Conservation (phyloP, 2,113 vertebrate genomes). For the Noctilio leporinus region DNA sequence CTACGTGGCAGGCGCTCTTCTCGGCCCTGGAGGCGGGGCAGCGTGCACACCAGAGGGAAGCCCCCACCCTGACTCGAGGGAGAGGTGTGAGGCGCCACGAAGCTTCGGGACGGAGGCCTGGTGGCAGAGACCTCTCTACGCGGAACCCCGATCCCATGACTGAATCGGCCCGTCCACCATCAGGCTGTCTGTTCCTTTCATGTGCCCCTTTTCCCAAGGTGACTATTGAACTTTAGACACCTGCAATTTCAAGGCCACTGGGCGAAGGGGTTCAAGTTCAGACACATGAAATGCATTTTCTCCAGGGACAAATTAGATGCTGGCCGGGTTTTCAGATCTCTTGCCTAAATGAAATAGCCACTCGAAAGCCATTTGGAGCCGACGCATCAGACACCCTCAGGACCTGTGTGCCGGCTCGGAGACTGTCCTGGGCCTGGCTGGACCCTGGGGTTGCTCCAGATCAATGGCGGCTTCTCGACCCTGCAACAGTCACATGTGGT, state of each 20-base stretch:
- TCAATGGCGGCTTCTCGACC: neutral
- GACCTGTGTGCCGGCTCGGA: neutral
- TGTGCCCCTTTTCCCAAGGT: neutral
- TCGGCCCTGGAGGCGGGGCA: neutral
- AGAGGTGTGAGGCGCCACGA: fast-evolving
- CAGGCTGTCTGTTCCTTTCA: neutral
- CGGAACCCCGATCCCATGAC: fast-evolving
- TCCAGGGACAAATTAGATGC: neutral
- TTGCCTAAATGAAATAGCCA: neutral
- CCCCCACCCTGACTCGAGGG: neutral
- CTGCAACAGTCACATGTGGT: neutral
- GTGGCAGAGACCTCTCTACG: fast-evolving
- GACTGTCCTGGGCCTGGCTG: neutral
- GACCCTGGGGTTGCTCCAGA: neutral
- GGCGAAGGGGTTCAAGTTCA: neutral
- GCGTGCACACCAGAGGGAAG: neutral
- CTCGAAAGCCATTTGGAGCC: neutral
- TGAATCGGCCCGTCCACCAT: neutral
- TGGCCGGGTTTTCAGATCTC: neutral
- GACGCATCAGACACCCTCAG: neutral
- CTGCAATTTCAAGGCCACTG: neutral
- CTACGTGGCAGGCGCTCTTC: neutral
- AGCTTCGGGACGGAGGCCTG: neutral
- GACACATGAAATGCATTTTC: neutral
- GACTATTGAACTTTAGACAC: neutral